phyloP scores from a whole-genome alignment of 2,797 vertebrate genomes.

The Neosalanx taihuensis region DNA sequence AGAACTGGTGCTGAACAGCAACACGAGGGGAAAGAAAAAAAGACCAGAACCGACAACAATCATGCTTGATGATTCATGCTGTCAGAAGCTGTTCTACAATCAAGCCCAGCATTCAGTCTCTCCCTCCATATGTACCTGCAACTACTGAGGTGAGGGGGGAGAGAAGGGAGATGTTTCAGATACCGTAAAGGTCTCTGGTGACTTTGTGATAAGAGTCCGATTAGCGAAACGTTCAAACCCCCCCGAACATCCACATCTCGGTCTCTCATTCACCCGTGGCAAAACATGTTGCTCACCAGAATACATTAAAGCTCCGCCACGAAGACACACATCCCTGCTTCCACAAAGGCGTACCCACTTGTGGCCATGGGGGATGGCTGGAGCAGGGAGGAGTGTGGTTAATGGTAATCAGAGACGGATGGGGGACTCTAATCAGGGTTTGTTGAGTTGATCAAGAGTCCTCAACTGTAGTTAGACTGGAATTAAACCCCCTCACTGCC shows the following conservation, averaged over 20 bases:
- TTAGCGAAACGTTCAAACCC: background rate
- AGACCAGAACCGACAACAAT: background rate
- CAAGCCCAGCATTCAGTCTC: no score
- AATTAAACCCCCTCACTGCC: background rate
- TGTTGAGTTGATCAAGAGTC: background rate
- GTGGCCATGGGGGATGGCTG: background rate
- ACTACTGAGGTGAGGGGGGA: background rate
- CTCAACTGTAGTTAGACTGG: background rate
- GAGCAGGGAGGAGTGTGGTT: background rate
- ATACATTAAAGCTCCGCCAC: background rate
- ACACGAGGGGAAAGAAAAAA: background rate
- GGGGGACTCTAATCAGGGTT: background rate
- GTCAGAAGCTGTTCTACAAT: background rate
- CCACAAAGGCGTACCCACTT: background rate
- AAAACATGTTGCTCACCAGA: background rate
- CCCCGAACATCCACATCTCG: background rate
- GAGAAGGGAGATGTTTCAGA: background rate
- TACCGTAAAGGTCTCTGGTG: background rate
- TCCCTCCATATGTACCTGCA: no score
- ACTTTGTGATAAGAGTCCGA: background rate
- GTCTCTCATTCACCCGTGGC: background rate
- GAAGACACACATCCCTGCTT: background rate
- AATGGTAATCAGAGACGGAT: background rate
- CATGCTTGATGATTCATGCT: background rate
- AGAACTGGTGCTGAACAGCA: slow-evolving; percentile 33